Evolutionary conservation across 2,113 vertebrate species (phyloP).

Genomic region (Pseudorasbora parva): DNA sequence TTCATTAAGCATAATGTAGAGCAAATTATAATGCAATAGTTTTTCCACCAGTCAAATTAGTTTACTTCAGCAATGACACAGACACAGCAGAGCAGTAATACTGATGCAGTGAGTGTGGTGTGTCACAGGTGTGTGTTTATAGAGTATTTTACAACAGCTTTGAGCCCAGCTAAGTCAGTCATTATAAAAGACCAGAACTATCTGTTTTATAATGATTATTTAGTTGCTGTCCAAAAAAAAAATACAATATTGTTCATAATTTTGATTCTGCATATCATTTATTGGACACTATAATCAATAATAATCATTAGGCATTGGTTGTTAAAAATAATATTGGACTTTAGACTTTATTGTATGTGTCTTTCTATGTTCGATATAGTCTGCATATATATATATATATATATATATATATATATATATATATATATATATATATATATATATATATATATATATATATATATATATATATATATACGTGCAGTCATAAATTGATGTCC

Average conservation of each 20-base stretch:
- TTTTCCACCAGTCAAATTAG: not conserved
- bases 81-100: no score
- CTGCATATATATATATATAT: no score
- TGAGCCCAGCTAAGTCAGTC: not conserved
- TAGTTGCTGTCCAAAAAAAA: not conserved
- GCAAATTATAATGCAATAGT: not conserved
- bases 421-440: no score
- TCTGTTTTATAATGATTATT: not conserved
- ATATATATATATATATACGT: no score
- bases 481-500: not conserved
- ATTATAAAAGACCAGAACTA: not conserved
- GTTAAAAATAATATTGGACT: not conserved
- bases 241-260: not conserved
- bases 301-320: not conserved
- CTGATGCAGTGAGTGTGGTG: not conserved
- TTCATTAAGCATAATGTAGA: not conserved
- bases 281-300: not conserved
- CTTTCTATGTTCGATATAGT: no score
- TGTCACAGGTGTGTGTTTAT: not conserved
- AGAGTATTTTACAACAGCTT: not conserved
- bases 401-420: no score
- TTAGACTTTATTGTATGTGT: not conserved
- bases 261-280: not conserved
- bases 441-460: no score
- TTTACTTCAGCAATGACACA: not conserved